Conservation (phyloP, 2,888 invertebrate species). For the Ctenicera cuprea region DNA sequence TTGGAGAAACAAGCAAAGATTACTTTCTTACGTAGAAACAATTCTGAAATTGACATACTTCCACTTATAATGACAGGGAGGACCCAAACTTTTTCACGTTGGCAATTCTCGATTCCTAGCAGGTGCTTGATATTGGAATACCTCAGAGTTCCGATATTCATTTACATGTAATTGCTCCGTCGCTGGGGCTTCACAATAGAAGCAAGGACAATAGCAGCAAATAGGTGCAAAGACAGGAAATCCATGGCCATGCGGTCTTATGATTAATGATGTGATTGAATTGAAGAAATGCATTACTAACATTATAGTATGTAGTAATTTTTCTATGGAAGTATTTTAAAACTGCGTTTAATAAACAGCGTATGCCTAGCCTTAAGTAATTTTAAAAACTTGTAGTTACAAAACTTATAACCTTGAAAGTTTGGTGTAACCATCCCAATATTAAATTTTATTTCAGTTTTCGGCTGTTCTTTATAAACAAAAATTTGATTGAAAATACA, state of each 20-base stretch:
- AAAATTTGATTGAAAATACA: too few species aligned
- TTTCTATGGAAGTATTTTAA: not conserved
- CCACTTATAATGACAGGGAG: constrained; percentile 50
- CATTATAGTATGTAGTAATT: not conserved
- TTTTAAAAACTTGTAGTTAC: too few species aligned
- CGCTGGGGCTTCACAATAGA: constrained; percentile 54
- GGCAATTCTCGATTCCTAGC: constrained; percentile 56
- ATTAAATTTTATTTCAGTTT: too few species aligned
- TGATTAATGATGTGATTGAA: constrained; percentile 29
- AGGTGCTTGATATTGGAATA: constrained; percentile 60
- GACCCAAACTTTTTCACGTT: constrained; percentile 51
- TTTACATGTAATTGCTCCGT: constrained; percentile 63
- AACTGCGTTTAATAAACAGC: too few species aligned
- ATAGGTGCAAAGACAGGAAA: constrained; percentile 51
- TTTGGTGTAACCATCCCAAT: too few species aligned
- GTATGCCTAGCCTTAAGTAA: too few species aligned
- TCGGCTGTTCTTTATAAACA: too few species aligned
- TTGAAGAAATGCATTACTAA: constrained; percentile 16
- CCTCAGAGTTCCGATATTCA: constrained; percentile 61
- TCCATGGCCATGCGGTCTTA: constrained; percentile 23
- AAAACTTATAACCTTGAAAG: too few species aligned
- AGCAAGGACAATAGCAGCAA: constrained; percentile 49
- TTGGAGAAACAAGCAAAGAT: not conserved
- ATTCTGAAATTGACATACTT: constrained; percentile 33
- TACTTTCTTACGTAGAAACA: not conserved